These are phyloP conservation scores for Bathynomus jamesi DNA, from an alignment of 1,140 invertebrate genomes.

Conservation along the genomic window DNA sequence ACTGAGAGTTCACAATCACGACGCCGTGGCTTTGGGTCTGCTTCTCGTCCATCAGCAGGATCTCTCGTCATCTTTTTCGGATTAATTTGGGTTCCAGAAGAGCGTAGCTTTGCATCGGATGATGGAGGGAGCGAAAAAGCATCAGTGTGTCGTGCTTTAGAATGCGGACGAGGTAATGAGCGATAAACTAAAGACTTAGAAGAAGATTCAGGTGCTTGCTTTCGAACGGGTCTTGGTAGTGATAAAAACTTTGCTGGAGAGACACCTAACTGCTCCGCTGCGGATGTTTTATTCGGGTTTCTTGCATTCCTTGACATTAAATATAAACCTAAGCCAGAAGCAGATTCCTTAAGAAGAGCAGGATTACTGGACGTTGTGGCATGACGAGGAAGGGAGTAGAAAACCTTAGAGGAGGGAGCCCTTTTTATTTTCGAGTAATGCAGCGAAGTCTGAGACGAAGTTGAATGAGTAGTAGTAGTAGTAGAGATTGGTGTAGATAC, in stretches of 20 bases:
- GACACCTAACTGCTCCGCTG: constrained; percentile 11
- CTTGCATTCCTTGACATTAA: constrained; percentile 10
- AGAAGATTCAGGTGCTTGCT: background rate
- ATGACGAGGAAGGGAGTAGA: constrained; percentile 14
- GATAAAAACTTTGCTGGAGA: background rate
- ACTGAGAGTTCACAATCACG: background rate
- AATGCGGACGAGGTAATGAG: constrained; percentile 6
- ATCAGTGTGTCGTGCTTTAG: background rate
- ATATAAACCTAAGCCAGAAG: constrained; percentile 13
- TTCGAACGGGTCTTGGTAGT: background rate
- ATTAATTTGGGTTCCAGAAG: background rate
- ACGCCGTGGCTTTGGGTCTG: background rate
- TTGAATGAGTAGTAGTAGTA: background rate
- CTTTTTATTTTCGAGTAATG: background rate
- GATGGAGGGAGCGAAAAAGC: background rate
- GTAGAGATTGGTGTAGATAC: constrained; percentile 1
- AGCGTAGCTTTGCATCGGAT: background rate
- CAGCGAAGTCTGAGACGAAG: background rate
- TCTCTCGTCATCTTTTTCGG: background rate
- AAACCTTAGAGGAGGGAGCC: background rate
- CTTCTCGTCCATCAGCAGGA: background rate
- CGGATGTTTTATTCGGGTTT: constrained; percentile 7
- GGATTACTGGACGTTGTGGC: constrained; percentile 11
- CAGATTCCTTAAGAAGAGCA: background rate
- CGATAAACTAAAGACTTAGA: constrained; percentile 11